Percentiles rank a stretch among this genome's conserved stretches.
phyloP scores from a whole-genome alignment of 2,113 vertebrate species.

The Trogon surrucura region DNA sequence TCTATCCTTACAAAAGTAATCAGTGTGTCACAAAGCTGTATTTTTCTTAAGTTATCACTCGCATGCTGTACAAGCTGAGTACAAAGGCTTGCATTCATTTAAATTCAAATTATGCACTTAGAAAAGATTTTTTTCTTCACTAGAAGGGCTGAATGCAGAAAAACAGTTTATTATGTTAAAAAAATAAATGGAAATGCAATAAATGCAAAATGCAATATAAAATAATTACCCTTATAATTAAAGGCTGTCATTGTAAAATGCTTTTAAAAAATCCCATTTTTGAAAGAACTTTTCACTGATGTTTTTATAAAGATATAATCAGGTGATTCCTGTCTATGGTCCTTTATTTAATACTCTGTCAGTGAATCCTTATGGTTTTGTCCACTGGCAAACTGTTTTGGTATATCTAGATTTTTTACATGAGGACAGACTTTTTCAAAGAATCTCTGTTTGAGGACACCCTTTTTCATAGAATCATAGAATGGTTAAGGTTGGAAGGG shows the following conservation, averaged over 20 bases:
- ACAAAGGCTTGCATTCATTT: constrained; percentile 64
- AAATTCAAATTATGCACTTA: constrained; percentile 55
- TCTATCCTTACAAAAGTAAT: constrained; percentile 49
- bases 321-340: neutral
- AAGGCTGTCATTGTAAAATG: constrained; percentile 27
- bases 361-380: neutral
- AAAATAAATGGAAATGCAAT: neutral
- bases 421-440: neutral
- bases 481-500: too few species aligned
- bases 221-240: constrained; percentile 52
- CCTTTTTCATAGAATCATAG: too few species aligned
- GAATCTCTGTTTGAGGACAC: too few species aligned
- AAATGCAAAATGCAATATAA: constrained; percentile 21
- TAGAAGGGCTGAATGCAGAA: neutral
- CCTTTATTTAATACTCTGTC: neutral
- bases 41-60: constrained; percentile 43
- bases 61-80: neutral
- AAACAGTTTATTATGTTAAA: constrained; percentile 32
- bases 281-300: neutral
- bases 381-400: neutral
- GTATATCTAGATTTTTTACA: neutral
- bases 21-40: constrained; percentile 49
- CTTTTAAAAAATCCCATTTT: neutral
- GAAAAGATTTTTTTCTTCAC: constrained; percentile 21
- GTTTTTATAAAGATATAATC: neutral